Percentiles rank a stretch among this genome's conserved stretches.
These are phyloP conservation scores for Drosophila ercepeae DNA, from an alignment of 1,140 invertebrate genomes.

Conservation along the genomic window DNA sequence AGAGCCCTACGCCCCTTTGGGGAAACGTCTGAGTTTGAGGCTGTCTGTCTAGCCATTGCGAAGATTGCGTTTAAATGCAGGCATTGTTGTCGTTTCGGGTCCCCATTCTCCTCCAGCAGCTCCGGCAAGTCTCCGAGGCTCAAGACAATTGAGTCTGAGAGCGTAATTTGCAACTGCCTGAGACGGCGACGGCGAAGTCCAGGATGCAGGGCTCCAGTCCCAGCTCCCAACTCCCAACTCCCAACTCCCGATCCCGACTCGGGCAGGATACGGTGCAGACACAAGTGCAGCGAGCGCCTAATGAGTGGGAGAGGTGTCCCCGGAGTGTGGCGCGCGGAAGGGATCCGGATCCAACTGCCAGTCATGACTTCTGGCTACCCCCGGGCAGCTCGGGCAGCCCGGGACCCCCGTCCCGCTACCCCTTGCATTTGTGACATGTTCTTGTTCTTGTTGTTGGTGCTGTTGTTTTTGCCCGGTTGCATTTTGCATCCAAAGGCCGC, in stretches of 20 bases:
- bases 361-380: conserved; percentile 37
- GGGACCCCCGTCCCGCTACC: too few relatives aligned
- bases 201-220: conserved; percentile 53
- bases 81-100: conserved; percentile 65
- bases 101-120: conserved; percentile 35
- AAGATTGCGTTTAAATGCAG: conserved; percentile 79
- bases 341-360: conserved; percentile 27
- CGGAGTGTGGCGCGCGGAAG: not conserved
- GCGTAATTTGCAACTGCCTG: conserved; percentile 80
- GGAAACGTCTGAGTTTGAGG: conserved; percentile 53
- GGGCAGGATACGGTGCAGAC: conserved; percentile 61
- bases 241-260: conserved; percentile 37
- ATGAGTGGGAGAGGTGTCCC: conserved; percentile 48
- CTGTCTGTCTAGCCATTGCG: conserved; percentile 71
- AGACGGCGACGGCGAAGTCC: conserved; percentile 49
- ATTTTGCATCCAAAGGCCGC: conserved; percentile 67
- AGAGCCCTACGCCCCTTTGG: conserved; percentile 16
- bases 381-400: conserved; percentile 2
- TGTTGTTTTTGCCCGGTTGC: conserved; percentile 72
- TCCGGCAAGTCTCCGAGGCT: conserved; percentile 59
- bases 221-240: not conserved
- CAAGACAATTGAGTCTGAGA: conserved; percentile 81
- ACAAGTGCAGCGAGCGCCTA: conserved; percentile 58
- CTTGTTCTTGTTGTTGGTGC: conserved; percentile 29
- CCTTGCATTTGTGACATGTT: conserved; percentile 55